Evolutionary conservation across 2,888 invertebrate genomes (phyloP), one percentile per base, ranked within the genome.

Genomic region (Ophioninae sp.): DNA sequence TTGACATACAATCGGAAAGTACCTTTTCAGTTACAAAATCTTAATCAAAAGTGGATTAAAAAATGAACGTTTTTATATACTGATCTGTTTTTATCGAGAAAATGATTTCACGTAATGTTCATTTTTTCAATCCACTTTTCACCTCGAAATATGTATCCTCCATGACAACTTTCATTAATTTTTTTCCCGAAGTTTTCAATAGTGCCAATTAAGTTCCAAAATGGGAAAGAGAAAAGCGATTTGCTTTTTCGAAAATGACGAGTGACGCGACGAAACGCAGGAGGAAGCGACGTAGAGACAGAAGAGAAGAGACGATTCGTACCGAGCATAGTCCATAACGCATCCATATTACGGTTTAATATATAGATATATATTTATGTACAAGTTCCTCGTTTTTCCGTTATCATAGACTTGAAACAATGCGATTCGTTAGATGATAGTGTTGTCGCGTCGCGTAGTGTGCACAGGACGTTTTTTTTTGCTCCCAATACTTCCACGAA

Each of bases 381-480:
- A 91, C 91, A 92, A 92, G 91, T 91, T 91, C 90, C 90, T 91
- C 88, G 89, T 91, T 91, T 50, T 91, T 87, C 87, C 88, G 89
- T 89, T 80, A 84, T 77, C 82, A 83, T 84, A 80, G 80, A 78
- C 80, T 84, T 75, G 72, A 81, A 80, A 80, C 80, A 88, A 86
- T 84, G 83, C 81, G 81, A 87, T 84, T 82, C 84, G 85, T 86
- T 85, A 85, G 82, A 79, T 83, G 81, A 85, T 89, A 89, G 88
- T 86, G 87, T 87, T 87, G 88, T 75, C 85, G 84, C 83, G 87
- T 77, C 86, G 84, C 79, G 72, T 77, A 68, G 79, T 79, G 50
- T 50, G 81, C 76, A 81, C 80, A 65, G 73, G 80, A 76, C 73
- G 57, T 57, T 82, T 77, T 41, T 65, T n/a, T 73, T 76, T 39